Evolutionary conservation across 2,888 invertebrate species (phyloP), one percentile per base, ranked within the genome.

Genomic region (Rhingia rostrata): DNA sequence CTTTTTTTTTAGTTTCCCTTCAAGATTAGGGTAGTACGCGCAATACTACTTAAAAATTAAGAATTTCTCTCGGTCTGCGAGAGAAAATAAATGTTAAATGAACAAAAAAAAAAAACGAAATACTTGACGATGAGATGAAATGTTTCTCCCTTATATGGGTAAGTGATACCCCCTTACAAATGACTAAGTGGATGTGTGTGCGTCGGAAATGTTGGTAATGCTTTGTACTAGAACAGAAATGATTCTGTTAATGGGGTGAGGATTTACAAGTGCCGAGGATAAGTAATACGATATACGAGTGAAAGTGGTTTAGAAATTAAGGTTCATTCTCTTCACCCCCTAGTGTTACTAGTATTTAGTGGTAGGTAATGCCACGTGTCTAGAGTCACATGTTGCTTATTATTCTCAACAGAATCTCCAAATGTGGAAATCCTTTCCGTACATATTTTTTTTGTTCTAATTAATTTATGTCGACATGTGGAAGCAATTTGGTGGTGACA

Each of bases 141-240:
- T 63, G 61, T 49, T 47, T n/a, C 39, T 47, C 33, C 58, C 30
- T 22, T 61, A 37, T 49, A 12, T 4, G n/a, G 73, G 60, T 53
- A 64, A 79, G 74, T 79, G 74, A 80, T 80, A 69, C 70, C 74
- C 80, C 79, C 74, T 73, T 63, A 80, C 54, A 75, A 22, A 80
- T 80, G 80, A 74, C 64, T 66, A 75, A 74, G 80, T 78, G 69
- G 63, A 61, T 64, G 33, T 58, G 69, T 63, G 66, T 33, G 41
- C 35, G 43, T 7, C 49, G 12, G 43, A 45, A 12, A 45, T 9
- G 30, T 49, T 58, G 7, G 10, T 33, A 41, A 22, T 22, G 37
- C 4, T 32, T 35, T 39, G 43, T 51, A 43, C 72, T 77, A 49
- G 43, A 64, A 54, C 47, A 6, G 14, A 56, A 74, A 77, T 72